These are phyloP conservation scores for Aporophyla nigra DNA, from an alignment of 2,888 invertebrate species.

Conservation along the genomic window DNA sequence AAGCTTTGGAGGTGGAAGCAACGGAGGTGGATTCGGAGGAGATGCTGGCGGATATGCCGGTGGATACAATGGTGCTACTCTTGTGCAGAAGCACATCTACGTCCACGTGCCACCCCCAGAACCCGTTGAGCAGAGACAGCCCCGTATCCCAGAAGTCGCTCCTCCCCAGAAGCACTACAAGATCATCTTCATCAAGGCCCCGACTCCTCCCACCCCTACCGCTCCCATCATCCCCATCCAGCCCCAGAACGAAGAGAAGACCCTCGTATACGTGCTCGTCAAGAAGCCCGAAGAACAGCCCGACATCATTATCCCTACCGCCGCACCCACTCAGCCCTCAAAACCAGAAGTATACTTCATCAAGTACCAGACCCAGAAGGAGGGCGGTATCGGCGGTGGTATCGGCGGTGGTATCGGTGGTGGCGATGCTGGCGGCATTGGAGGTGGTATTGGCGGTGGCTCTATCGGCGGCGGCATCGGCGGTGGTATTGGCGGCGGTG, in stretches of 20 bases:
- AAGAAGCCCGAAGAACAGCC: conserved; percentile 97
- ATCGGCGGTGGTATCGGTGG: conserved; percentile 73
- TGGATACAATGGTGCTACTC: conserved; percentile 90
- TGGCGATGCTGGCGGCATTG: conserved; percentile 71
- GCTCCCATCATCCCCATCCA: conserved; percentile 95
- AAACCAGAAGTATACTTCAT: conserved; percentile 98
- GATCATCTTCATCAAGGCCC: conserved; percentile 98
- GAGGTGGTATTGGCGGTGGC: conserved; percentile 80
- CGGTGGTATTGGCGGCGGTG: conserved; percentile 75
- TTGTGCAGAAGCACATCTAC: conserved; percentile 96
- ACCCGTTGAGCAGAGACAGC: conserved; percentile 93
- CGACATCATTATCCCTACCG: conserved; percentile 94
- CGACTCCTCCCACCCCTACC: conserved; percentile 95
- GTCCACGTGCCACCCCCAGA: conserved; percentile 97
- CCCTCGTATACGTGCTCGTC: conserved; percentile 96
- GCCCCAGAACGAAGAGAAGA: conserved; percentile 96
- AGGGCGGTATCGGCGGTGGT: conserved; percentile 86
- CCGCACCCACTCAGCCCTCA: conserved; percentile 95
- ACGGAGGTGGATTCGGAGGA: conserved; percentile 75
- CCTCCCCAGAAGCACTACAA: conserved; percentile 97
- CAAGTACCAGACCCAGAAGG: conserved; percentile 94
- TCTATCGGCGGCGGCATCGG: conserved; percentile 79
- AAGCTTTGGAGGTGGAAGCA: conserved; percentile 63
- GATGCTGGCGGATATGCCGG: conserved; percentile 86
- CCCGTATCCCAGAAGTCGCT: conserved; percentile 92